Percentiles rank a stretch among this genome's conserved stretches.
These are phyloP conservation scores for Drosophila melanogaster DNA, from an alignment of 1,140 invertebrate species.

Conservation along the genomic window DNA sequence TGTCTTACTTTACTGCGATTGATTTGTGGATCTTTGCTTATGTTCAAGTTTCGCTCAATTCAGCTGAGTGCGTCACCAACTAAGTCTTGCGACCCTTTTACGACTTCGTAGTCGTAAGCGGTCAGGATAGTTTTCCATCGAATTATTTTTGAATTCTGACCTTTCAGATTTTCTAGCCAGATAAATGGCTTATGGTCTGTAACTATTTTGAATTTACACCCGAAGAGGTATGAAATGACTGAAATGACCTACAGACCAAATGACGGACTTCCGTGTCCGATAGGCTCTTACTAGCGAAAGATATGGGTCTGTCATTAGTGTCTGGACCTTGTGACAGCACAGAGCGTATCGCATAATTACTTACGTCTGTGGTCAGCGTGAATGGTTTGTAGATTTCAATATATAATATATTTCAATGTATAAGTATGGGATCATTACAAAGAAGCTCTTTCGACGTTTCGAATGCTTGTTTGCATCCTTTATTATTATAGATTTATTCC, in stretches of 20 bases:
- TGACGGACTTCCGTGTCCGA: conserved; percentile 11
- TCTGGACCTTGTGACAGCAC: conserved; percentile 1
- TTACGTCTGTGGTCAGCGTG: no score
- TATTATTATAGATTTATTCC: neutral
- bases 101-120: neutral
- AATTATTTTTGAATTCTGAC: conserved; percentile 1
- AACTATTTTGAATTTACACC: conserved; percentile 1
- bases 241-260: neutral
- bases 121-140: neutral
- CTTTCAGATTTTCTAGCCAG: conserved; percentile 8
- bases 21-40: no score
- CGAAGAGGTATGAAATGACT: conserved; percentile 13
- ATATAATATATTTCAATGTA: no score
- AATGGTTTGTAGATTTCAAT: no score
- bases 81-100: conserved; percentile 3
- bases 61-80: no score
- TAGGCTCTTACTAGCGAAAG: neutral
- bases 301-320: neutral
- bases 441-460: no score
- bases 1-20: no score
- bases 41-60: no score
- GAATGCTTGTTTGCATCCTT: no score
- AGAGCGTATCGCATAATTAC: no score
- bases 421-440: no score
- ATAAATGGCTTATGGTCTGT: conserved; percentile 2